Percentiles rank a stretch among this genome's conserved stretches.
Conservation (phyloP, 2,113 vertebrate species). For the Okapia johnstoni region DNA sequence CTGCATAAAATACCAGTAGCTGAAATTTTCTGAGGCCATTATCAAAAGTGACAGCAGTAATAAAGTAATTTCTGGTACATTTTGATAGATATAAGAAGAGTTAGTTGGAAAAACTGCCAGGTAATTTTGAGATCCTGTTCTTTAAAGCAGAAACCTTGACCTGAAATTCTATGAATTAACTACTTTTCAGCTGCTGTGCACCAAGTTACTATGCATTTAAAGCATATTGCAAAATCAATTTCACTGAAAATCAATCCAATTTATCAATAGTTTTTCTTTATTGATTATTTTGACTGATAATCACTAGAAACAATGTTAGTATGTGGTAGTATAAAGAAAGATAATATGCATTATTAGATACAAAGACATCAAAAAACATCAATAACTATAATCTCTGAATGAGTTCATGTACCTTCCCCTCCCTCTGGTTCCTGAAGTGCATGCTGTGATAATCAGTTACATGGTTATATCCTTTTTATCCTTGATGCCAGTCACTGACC, state of each 20-base stretch:
- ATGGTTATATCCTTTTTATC: neutral
- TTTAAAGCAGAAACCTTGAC: neutral
- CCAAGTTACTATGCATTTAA: neutral
- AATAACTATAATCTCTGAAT: neutral
- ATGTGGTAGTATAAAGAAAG: neutral
- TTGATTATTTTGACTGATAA: slow-evolving; percentile 15
- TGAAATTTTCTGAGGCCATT: neutral
- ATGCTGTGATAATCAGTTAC: neutral
- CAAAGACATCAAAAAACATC: neutral
- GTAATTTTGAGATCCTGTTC: neutral
- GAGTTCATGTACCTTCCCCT: neutral
- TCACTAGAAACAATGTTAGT: neutral
- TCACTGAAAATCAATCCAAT: neutral
- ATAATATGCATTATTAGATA: neutral
- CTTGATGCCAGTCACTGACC: neutral
- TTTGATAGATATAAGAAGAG: neutral
- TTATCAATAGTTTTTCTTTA: neutral
- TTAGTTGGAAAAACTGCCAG: neutral
- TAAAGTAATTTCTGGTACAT: neutral
- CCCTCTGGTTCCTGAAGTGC: neutral
- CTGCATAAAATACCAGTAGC: neutral
- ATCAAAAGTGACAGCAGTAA: neutral
- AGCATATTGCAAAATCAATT: neutral
- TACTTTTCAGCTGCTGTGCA: neutral
- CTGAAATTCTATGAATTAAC: neutral